phyloP scores from a whole-genome alignment of 2,113 vertebrate genomes.

The Myiopsitta monachus region DNA sequence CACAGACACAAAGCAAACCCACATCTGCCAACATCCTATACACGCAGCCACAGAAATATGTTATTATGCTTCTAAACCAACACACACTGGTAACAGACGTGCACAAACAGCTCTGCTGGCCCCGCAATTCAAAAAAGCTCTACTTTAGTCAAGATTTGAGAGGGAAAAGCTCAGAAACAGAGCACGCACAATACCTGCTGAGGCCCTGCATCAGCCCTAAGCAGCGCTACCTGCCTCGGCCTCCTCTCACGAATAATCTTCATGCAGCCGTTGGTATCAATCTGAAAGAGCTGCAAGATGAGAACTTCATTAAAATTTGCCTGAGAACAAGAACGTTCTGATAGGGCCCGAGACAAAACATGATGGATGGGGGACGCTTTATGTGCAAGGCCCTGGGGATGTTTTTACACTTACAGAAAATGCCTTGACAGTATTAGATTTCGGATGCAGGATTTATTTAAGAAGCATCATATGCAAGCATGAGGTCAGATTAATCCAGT shows the following conservation, averaged over 20 bases:
- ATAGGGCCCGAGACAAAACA: not conserved
- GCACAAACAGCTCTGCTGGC: not conserved
- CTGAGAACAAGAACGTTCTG: not conserved
- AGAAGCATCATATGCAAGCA: not conserved
- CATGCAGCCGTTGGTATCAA: constrained; percentile 84
- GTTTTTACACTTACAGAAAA: not conserved
- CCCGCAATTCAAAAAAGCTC: not conserved
- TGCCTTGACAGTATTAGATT: not conserved
- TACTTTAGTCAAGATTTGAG: not conserved
- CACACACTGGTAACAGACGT: not conserved
- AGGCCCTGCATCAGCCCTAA: not conserved
- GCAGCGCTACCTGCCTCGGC: not conserved
- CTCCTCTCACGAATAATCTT: constrained; percentile 75
- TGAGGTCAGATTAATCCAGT: not conserved
- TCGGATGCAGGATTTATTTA: not conserved
- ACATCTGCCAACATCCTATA: not conserved
- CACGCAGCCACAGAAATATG: not conserved
- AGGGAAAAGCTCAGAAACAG: not conserved
- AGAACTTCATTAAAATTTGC: not conserved
- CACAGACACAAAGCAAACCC: not conserved
- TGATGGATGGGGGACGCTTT: not conserved
- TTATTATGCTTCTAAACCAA: not conserved
- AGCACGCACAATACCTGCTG: constrained; percentile 19
- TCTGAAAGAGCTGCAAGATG: constrained; percentile 73
- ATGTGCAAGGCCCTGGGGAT: not conserved